Evolutionary conservation across 2,113 vertebrate species (phyloP).

Genomic region (Theristicus caerulescens): DNA sequence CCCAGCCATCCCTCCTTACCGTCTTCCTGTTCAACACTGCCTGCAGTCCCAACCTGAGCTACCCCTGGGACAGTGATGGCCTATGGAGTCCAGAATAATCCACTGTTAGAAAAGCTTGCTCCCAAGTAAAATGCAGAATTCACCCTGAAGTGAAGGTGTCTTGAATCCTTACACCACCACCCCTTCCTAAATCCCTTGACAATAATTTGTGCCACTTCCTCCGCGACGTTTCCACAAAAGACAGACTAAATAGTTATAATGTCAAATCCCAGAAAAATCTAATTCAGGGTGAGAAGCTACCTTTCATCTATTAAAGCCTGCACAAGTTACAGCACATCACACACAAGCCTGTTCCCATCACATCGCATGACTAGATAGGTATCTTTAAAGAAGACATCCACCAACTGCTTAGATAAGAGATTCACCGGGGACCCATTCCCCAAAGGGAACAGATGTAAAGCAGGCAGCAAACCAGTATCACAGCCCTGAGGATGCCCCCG

Average conservation of each 20-base stretch:
- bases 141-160: background rate
- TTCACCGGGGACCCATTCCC: background rate
- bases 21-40: background rate
- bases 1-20: background rate
- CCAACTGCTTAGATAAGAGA: conserved; percentile 21
- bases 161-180: background rate
- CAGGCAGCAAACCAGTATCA: background rate
- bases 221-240: background rate
- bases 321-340: background rate
- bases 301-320: background rate
- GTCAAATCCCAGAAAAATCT: background rate
- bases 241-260: background rate
- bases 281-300: background rate
- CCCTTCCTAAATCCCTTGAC: background rate
- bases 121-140: background rate
- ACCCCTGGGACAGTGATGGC: background rate
- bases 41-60: background rate
- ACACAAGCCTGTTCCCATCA: background rate
- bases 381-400: conserved; percentile 16
- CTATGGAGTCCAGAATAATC: background rate
- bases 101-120: background rate
- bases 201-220: background rate
- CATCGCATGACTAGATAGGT: background rate
- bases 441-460: background rate
- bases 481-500: background rate